phyloP scores from a whole-genome alignment of 2,888 invertebrate genomes.

The Eupithecia pulchellata region DNA sequence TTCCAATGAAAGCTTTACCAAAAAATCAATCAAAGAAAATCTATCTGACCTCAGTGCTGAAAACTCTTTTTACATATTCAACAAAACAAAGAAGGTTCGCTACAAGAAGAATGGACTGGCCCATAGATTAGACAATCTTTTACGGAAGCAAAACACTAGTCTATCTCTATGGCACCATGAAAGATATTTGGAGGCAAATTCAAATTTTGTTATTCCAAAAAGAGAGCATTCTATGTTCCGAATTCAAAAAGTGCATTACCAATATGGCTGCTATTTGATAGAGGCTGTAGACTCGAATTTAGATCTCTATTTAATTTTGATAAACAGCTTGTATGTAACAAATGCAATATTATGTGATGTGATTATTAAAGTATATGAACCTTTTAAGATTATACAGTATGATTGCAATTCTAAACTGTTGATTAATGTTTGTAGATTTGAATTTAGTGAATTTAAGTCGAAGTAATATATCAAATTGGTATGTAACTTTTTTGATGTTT shows the following conservation, averaged over 20 bases:
- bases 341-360: slow-evolving; percentile 53
- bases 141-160: slow-evolving; percentile 77
- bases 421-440: slow-evolving; percentile 75
- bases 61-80: slow-evolving; percentile 37
- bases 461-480: not conserved
- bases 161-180: slow-evolving; percentile 85
- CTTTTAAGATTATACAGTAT: slow-evolving; percentile 32
- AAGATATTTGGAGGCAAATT: slow-evolving; percentile 74
- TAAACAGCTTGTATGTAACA: slow-evolving; percentile 63
- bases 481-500: not conserved
- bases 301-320: slow-evolving; percentile 59
- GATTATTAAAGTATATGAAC: slow-evolving; percentile 51
- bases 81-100: slow-evolving; percentile 61
- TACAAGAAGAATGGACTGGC: slow-evolving; percentile 81
- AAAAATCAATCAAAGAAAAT: slow-evolving; percentile 4
- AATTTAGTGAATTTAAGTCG: slow-evolving; percentile 43
- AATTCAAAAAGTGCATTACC: slow-evolving; percentile 60
- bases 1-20: slow-evolving; percentile 33
- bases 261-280: slow-evolving; percentile 69
- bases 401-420: slow-evolving; percentile 57
- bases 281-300: slow-evolving; percentile 57
- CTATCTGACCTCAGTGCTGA: slow-evolving; percentile 21
- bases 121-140: slow-evolving; percentile 66
- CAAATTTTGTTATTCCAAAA: slow-evolving; percentile 73
- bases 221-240: slow-evolving; percentile 59